Conservation (phyloP, 2,113 vertebrate species). For the Uria aalge region DNA sequence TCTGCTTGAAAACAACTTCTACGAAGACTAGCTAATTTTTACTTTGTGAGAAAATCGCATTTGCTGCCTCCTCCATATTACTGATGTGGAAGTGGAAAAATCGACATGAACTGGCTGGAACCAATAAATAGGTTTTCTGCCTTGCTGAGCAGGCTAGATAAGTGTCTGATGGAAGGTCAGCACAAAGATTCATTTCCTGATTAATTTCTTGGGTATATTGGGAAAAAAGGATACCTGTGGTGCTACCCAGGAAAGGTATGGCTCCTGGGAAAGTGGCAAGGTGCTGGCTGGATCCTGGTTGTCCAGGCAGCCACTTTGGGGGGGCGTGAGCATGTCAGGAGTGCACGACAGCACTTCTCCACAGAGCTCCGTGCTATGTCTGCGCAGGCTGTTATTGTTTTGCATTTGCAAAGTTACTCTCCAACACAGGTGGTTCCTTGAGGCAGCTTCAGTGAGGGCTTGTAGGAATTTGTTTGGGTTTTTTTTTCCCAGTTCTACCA, state of each 20-base stretch:
- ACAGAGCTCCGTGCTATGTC: background rate
- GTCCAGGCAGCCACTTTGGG: background rate
- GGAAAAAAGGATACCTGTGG: background rate
- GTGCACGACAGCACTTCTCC: background rate
- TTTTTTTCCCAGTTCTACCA: background rate
- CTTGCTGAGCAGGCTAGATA: background rate
- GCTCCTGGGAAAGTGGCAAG: background rate
- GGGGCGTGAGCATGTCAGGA: background rate
- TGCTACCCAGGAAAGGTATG: background rate
- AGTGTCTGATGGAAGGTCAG: background rate
- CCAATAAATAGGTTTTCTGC: background rate
- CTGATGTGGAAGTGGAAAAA: background rate
- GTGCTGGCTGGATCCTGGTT: background rate
- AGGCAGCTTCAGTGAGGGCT: background rate
- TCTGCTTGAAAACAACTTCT: background rate
- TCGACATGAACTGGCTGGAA: background rate
- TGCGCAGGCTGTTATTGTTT: background rate
- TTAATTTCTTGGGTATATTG: background rate
- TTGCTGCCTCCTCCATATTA: background rate
- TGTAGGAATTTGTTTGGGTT: background rate
- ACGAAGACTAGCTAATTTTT: background rate
- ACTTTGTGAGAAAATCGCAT: background rate
- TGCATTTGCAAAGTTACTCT: background rate
- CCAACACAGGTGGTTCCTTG: background rate
- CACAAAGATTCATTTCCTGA: background rate